A percentile compares a stretch with the other conserved stretches of the same genome.
Conservation (phyloP, 2,888 invertebrate species). For the Micoletzkya japonica region DNA sequence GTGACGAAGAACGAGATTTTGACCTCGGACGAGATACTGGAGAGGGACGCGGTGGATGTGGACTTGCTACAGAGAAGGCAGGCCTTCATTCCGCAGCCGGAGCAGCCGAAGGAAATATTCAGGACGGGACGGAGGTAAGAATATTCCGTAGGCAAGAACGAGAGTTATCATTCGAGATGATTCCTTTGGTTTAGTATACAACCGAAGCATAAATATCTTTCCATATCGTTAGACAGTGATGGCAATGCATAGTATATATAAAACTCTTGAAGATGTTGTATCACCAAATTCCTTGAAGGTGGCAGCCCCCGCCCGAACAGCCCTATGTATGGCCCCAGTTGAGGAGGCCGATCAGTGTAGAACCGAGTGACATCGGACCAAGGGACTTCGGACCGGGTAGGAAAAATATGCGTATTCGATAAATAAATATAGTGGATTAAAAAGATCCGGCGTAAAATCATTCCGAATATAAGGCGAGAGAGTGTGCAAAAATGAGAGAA, state of each 20-base stretch:
- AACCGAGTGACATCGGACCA: conserved; percentile 36
- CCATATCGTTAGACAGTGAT: no score
- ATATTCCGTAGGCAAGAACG: no score
- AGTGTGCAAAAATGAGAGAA: no score
- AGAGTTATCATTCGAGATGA: no score
- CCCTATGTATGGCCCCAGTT: conserved; percentile 56
- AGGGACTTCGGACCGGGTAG: conserved; percentile 44
- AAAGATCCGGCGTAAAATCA: no score
- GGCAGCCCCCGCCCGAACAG: conserved; percentile 64
- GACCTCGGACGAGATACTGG: conserved; percentile 59
- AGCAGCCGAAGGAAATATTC: conserved; percentile 47
- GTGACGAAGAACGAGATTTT: conserved; percentile 61
- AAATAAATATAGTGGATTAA: no score
- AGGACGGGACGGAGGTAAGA: conserved; percentile 42
- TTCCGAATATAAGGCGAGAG: no score
- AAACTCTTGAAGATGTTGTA: no score
- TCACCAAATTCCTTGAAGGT: conserved; percentile 37
- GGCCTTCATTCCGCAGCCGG: conserved; percentile 60
- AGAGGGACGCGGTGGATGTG: conserved; percentile 58
- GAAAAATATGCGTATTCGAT: no score
- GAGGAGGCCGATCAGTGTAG: conserved; percentile 44
- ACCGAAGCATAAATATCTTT: no score
- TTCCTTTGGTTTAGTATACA: no score
- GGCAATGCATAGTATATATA: no score
- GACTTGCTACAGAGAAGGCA: conserved; percentile 59